phyloP scores from a whole-genome alignment of 1,140 invertebrate genomes.

The Cryptotermes secundus region DNA sequence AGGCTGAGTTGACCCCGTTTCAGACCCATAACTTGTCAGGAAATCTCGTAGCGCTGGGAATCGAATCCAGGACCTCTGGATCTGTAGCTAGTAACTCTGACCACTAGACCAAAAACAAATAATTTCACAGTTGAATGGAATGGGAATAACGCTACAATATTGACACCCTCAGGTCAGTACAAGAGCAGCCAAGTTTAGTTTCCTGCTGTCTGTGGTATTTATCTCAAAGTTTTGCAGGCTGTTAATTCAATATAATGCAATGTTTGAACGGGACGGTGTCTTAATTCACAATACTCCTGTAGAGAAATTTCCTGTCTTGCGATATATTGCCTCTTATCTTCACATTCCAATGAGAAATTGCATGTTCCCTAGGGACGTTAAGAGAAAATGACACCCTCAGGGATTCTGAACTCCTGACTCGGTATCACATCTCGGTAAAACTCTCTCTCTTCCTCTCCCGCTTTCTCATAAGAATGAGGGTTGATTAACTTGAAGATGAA shows the following conservation, averaged over 20 bases:
- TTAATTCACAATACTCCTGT: background rate
- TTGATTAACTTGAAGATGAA: conserved; percentile 20
- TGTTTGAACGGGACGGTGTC: background rate
- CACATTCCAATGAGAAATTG: background rate
- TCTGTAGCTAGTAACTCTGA: no score
- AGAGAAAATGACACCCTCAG: conserved; percentile 11
- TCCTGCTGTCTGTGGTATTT: no score
- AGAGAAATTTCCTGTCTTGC: conserved; percentile 1
- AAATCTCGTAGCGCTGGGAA: no score
- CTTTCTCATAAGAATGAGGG: background rate
- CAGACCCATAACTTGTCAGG: no score
- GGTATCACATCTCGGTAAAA: conserved; percentile 5
- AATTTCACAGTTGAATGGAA: no score
- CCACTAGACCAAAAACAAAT: no score
- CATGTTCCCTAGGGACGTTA: background rate
- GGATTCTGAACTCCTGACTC: background rate
- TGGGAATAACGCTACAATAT: no score
- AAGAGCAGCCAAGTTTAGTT: no score
- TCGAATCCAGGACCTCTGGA: no score
- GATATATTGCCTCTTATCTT: conserved; percentile 18
- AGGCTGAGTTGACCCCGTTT: no score
- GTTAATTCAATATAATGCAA: background rate
- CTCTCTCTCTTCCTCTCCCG: background rate
- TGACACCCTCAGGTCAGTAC: no score
- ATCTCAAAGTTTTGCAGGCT: no score